These are phyloP conservation scores for Poecilia picta DNA, from an alignment of 2,797 vertebrate genomes.

Conservation along the genomic window DNA sequence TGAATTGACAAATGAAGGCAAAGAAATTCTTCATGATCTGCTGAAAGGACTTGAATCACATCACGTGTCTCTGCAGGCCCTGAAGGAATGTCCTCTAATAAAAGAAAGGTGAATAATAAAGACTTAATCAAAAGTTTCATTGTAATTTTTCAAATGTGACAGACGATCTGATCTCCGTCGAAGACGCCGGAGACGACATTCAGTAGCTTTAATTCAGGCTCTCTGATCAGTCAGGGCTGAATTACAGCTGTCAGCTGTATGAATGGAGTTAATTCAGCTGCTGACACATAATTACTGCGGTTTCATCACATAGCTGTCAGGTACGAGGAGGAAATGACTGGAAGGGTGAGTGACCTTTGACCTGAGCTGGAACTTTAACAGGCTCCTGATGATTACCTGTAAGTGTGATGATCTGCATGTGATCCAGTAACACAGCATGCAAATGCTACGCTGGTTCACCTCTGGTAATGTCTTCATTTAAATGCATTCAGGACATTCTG, in stretches of 20 bases:
- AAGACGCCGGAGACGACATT: neutral
- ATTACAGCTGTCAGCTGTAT: neutral
- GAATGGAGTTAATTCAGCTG: neutral
- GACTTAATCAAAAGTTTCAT: slow-evolving; percentile 6
- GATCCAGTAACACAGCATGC: neutral
- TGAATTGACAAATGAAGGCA: slow-evolving; percentile 1
- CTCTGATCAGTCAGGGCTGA: neutral
- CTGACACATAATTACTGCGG: neutral
- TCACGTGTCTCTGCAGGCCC: neutral
- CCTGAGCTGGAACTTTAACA: neutral
- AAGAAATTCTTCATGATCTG: neutral
- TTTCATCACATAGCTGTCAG: slow-evolving; percentile 2
- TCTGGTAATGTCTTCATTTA: neutral
- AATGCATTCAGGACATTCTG: neutral
- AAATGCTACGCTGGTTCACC: neutral
- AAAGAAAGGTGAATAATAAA: slow-evolving; percentile 4
- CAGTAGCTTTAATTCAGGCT: neutral
- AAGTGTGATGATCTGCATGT: neutral
- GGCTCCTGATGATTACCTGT: neutral
- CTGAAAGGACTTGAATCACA: neutral
- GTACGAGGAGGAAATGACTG: neutral
- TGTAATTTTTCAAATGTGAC: slow-evolving; percentile 7
- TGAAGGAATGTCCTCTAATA: neutral
- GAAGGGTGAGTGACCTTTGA: neutral
- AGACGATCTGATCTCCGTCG: neutral